Conservation (phyloP, 2,797 vertebrate genomes). For the Euthynnus affinis region DNA sequence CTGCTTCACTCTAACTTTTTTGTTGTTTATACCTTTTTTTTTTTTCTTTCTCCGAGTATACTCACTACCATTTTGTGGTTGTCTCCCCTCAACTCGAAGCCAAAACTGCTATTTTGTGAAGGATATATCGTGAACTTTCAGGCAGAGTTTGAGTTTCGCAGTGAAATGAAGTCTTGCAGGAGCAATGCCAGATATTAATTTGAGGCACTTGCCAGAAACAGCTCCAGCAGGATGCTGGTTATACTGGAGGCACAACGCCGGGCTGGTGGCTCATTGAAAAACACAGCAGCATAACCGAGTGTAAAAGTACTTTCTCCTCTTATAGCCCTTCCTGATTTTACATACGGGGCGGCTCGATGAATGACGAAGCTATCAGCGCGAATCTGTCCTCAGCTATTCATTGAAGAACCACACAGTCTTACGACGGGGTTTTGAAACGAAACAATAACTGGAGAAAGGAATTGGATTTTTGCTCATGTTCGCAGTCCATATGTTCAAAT, state of each 20-base stretch:
- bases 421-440: conserved; percentile 17
- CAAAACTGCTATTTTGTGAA: conserved; percentile 60
- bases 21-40: conserved; percentile 62
- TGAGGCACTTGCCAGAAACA: conserved; percentile 75
- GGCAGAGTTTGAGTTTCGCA: conserved; percentile 66
- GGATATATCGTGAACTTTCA: conserved; percentile 54
- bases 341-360: conserved; percentile 32
- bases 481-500: conserved; percentile 33
- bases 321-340: conserved; percentile 51
- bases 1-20: conserved; percentile 51
- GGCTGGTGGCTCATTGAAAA: conserved; percentile 45
- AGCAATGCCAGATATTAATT: conserved; percentile 77
- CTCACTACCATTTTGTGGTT: conserved; percentile 62
- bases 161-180: conserved; percentile 62
- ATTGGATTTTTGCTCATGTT: conserved; percentile 19
- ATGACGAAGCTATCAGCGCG: conserved; percentile 36
- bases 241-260: conserved; percentile 46
- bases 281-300: conserved; percentile 30
- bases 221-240: conserved; percentile 73
- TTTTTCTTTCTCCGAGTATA: background rate
- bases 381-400: conserved; percentile 38
- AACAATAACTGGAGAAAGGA: conserved; percentile 40
- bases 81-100: conserved; percentile 47
- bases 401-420: conserved; percentile 3
- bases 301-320: conserved; percentile 30